A percentile compares a stretch with the other conserved stretches of the same genome.
phyloP scores from a whole-genome alignment of 1,140 invertebrate species.

The Bursaphelenchus mucronatus region DNA sequence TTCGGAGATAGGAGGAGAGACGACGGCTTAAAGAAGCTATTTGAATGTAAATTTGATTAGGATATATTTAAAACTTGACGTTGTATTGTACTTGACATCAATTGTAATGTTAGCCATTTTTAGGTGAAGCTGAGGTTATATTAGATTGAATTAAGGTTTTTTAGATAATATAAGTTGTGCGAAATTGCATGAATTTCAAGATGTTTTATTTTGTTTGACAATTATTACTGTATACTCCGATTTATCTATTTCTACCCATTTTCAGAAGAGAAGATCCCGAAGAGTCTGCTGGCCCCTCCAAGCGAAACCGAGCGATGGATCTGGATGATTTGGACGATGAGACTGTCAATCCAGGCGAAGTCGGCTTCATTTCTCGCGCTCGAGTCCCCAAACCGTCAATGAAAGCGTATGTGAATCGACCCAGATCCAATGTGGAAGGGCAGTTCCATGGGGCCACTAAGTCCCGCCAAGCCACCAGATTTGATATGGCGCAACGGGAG shows the following conservation, averaged over 20 bases:
- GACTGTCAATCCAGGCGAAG: constrained; percentile 75
- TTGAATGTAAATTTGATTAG: not conserved
- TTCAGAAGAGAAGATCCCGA: constrained; percentile 31
- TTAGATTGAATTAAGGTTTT: too few species aligned
- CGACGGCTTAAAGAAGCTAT: constrained; percentile 58
- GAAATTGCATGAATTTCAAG: too few species aligned
- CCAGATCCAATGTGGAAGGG: constrained; percentile 69
- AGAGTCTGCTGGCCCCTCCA: constrained; percentile 13
- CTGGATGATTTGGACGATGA: constrained; percentile 36
- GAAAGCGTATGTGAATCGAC: constrained; percentile 91
- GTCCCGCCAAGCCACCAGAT: constrained; percentile 27
- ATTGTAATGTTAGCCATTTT: too few species aligned
- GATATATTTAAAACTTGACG: too few species aligned
- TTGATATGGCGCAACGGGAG: constrained; percentile 47
- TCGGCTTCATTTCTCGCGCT: constrained; percentile 87
- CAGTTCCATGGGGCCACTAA: constrained; percentile 50
- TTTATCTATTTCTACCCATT: constrained; percentile 2
- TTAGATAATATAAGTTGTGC: too few species aligned
- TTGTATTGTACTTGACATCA: too few species aligned
- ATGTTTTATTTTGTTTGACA: not conserved
- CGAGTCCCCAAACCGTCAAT: constrained; percentile 88
- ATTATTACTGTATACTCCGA: not conserved
- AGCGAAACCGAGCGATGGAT: constrained; percentile 20
- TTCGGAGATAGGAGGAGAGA: constrained; percentile 69
- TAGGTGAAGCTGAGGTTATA: too few species aligned